Evolutionary conservation across 1,140 invertebrate species (phyloP), one percentile per base, ranked within the genome.

Genomic region (Lasaia peninsularis): DNA sequence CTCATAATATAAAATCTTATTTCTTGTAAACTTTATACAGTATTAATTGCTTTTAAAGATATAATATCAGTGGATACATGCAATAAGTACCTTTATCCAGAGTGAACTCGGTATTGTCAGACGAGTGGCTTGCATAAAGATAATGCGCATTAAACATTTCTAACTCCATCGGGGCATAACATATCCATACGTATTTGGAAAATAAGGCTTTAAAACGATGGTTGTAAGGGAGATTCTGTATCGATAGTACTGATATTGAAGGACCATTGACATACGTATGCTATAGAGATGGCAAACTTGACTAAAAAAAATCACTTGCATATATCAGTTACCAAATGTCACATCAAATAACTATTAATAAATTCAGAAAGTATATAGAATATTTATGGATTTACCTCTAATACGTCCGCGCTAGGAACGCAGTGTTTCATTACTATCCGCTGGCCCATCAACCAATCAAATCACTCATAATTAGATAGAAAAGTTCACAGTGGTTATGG

Each of bases 121-220:
- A 67, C 79, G 83, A 86, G 80, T 88, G 81, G 76, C 74, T 85
- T 83, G 82, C 86, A 84, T 84, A 86, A 88, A 86, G 81, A 86
- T 88, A 88, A 88, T 86, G 79, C 75, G 71, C 79, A 84, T 86
- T 84, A 81, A 80, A 62, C 52, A 56, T 56, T 56, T 67, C 68
- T 71, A 70, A 73, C 69, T 73, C 63, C 61, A 60, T 64, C 63
- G 59, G 72, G 72, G 68, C 82, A 65, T 75, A 73, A 80, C 66
- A 70, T 63, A 61, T 62, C 51, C 48, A 60, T 62, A 52, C 31
- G 56, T 16, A 21, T 60, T 70, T 33, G 33, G 64, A 52, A 77
- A 58, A 70, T 34, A 49, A 54, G 54, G 66, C 78, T 71, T 62
- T 84, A 75, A 62, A 37, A 20, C 34, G 31, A 55, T 50, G 52